Percentiles rank a stretch among this genome's conserved stretches.
Conservation (phyloP, 2,797 vertebrate species). For the Pseudomugil tenellus region DNA sequence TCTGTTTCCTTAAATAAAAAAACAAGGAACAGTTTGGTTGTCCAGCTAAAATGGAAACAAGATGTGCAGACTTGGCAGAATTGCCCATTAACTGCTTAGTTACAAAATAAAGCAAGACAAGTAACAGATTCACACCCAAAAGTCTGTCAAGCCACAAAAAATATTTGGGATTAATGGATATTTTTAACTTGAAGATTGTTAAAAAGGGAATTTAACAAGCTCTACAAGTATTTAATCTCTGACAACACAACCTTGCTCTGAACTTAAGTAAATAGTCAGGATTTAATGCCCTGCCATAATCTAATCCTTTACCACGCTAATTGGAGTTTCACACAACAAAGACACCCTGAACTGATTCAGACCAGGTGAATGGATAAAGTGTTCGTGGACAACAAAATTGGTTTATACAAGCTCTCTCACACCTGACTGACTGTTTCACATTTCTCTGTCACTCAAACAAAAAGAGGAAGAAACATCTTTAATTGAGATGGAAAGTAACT, state of each 20-base stretch:
- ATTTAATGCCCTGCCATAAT: slow-evolving; percentile 74
- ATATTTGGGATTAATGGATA: neutral
- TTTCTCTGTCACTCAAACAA: slow-evolving; percentile 3
- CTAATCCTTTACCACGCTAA: slow-evolving; percentile 69
- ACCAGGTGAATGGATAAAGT: slow-evolving; percentile 73
- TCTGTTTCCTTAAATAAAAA: slow-evolving; percentile 31
- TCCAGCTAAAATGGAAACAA: neutral
- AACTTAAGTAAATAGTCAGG: slow-evolving; percentile 77
- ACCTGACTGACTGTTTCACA: slow-evolving; percentile 14
- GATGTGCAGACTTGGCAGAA: neutral
- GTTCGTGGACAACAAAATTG: slow-evolving; percentile 64
- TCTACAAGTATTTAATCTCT: slow-evolving; percentile 55
- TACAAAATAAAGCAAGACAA: slow-evolving; percentile 16
- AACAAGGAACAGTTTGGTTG: slow-evolving; percentile 5
- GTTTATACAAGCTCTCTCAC: slow-evolving; percentile 49
- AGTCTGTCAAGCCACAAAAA: neutral
- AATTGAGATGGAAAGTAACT: neutral
- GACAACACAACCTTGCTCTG: slow-evolving; percentile 49
- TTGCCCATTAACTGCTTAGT: slow-evolving; percentile 4
- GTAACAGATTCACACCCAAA: neutral
- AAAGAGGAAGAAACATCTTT: neutral
- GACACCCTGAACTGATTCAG: slow-evolving; percentile 58
- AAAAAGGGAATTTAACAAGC: slow-evolving; percentile 12
- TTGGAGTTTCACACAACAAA: slow-evolving; percentile 70
- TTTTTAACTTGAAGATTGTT: slow-evolving; percentile 4